Conservation (phyloP, 1,140 invertebrate genomes). For the Batillaria attramentaria region DNA sequence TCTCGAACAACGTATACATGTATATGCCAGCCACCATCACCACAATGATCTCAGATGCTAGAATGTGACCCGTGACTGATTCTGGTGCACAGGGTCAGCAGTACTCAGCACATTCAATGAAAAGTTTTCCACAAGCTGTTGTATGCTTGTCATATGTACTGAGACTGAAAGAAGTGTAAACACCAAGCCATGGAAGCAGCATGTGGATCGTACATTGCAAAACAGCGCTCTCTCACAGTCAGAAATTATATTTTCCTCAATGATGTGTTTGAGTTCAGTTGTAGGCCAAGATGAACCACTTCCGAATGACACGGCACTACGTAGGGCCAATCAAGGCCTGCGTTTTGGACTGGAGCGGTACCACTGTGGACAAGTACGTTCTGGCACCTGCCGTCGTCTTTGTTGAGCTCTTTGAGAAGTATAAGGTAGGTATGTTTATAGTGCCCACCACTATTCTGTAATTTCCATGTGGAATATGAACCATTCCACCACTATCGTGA, state of each 20-base stretch:
- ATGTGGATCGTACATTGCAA: neutral
- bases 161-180: neutral
- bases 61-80: no score
- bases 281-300: conserved; percentile 20
- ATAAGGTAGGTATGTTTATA: no score
- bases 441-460: no score
- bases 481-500: no score
- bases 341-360: conserved; percentile 69
- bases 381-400: conserved; percentile 66
- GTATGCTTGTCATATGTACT: no score
- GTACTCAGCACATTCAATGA: no score
- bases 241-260: neutral
- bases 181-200: neutral
- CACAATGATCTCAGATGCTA: no score
- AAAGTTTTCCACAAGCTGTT: no score
- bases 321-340: conserved; percentile 60
- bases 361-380: conserved; percentile 67
- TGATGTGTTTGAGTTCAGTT: neutral
- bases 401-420: conserved; percentile 63
- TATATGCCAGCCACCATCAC: no score
- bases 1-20: no score
- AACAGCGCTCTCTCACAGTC: neutral
- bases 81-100: no score
- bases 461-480: no score
- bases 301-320: conserved; percentile 53